Conservation (phyloP, 2,797 vertebrate species). For the Adrianichthys oophorus region DNA sequence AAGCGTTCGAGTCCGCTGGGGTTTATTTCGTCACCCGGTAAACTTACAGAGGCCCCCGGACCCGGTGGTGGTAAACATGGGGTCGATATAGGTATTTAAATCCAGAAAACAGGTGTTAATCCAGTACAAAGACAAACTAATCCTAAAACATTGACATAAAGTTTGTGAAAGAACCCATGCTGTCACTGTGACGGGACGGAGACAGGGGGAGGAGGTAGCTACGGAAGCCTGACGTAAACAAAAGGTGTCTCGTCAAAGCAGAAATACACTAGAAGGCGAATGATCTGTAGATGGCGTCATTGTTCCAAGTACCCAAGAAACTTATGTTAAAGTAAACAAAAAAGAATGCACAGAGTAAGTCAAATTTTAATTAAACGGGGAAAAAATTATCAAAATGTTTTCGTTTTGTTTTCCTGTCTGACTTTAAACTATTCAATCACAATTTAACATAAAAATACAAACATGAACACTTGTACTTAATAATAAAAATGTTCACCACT, state of each 20-base stretch:
- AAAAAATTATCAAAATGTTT: neutral
- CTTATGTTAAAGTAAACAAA: neutral
- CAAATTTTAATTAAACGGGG: neutral
- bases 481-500: no score
- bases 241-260: neutral
- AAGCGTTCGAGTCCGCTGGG: constrained; percentile 4
- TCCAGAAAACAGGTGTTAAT: neutral
- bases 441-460: no score
- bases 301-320: neutral
- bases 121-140: constrained; percentile 23
- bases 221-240: constrained; percentile 41
- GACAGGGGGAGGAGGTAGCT: constrained; percentile 4
- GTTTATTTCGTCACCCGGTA: neutral
- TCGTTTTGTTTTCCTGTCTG: neutral
- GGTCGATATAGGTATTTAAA: neutral
- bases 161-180: constrained; percentile 53
- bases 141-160: constrained; percentile 46
- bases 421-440: no score
- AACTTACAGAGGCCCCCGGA: constrained; percentile 82
- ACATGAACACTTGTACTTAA: no score
- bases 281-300: constrained; percentile 38
- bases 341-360: neutral
- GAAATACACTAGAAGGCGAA: accelerated
- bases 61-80: constrained; percentile 80
- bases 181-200: constrained; percentile 12